phyloP scores from a whole-genome alignment of 2,888 invertebrate genomes.

The Chymomyza amoena region DNA sequence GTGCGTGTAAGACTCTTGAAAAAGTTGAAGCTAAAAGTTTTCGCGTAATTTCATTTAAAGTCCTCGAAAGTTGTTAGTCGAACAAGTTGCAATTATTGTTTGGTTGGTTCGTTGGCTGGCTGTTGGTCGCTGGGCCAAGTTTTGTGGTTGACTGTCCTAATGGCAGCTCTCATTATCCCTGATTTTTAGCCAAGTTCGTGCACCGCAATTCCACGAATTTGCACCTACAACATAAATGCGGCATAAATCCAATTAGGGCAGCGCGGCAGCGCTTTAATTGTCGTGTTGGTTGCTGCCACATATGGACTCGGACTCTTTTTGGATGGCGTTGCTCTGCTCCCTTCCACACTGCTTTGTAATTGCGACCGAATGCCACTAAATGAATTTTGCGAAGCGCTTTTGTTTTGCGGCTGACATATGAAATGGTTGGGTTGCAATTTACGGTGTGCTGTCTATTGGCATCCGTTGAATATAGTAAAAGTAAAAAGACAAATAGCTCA shows the following conservation, averaged over 20 bases:
- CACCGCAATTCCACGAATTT: constrained; percentile 53
- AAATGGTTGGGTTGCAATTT: constrained; percentile 39
- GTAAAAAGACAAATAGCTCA: too few relatives aligned
- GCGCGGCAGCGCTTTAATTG: constrained; percentile 68
- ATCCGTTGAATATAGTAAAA: not conserved
- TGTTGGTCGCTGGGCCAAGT: constrained; percentile 9
- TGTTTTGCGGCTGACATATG: constrained; percentile 57
- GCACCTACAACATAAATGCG: constrained; percentile 68
- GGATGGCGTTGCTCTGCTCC: not conserved
- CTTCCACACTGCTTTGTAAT: not conserved
- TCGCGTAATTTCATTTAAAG: constrained; percentile 74
- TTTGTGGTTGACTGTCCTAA: constrained; percentile 22
- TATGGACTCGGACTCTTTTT: not conserved
- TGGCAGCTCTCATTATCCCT: constrained; percentile 59
- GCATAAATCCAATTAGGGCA: constrained; percentile 71
- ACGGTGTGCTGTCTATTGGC: not conserved
- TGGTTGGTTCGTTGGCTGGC: constrained; percentile 28
- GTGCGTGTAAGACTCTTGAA: constrained; percentile 49
- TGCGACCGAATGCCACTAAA: constrained; percentile 53
- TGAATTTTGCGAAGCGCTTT: constrained; percentile 68
- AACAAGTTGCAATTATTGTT: constrained; percentile 62
- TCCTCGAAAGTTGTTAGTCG: constrained; percentile 64
- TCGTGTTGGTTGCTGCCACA: constrained; percentile 47
- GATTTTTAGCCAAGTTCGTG: constrained; percentile 58
- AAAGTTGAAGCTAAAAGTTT: constrained; percentile 64